Base-by-base conservation (phyloP, 1,140 invertebrate genomes). In the Aphis craccivora region DNA sequence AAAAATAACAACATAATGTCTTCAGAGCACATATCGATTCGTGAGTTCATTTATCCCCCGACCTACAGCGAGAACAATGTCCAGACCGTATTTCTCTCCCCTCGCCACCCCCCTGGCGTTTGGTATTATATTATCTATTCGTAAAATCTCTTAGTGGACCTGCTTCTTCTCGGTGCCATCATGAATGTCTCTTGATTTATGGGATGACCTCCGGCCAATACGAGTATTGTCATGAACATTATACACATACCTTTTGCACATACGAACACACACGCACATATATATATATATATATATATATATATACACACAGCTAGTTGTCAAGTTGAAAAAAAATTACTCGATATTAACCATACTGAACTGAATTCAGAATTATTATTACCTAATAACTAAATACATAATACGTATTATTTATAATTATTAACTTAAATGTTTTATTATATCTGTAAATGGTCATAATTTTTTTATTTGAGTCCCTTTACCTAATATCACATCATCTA, bases 61-160 rank as follows among this genome's bases (percentile, higher is more conserved):
- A 90, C 89, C 89, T 90, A 90, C 89, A 90, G 89, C 89, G 89
- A 90, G 91, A 93, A 93, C 91, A 93, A 93, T 93, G 91, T 93
- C 91, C 91, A 93, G 76, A 83, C 91, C 91, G 91, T 93, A 93
- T 93, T 93, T 84, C 48, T 83, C 90, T 45, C 22, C 60, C 48
- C 76, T 86, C 48, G 7, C 81, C 81, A 20, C 30, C 53, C 23
- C 76, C 23, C 91, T 37, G 20, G 22, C 67, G 48, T 20, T 37
- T 20, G 23, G 81, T 51, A 55, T 93, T 81, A 51, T 53, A 81
- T 91, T 93, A 86, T 93, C 91, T 93, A 93, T 93, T 93, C 48
- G 81, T 83, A 53, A 93, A 93, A 93, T 93, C 91, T 93, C 91
- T 84, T 48, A 35, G 67, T 51, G 91, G 81, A 92, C 90, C 76